phyloP scores from a whole-genome alignment of 2,113 vertebrate genomes.

The Spheniscus mendiculus region DNA sequence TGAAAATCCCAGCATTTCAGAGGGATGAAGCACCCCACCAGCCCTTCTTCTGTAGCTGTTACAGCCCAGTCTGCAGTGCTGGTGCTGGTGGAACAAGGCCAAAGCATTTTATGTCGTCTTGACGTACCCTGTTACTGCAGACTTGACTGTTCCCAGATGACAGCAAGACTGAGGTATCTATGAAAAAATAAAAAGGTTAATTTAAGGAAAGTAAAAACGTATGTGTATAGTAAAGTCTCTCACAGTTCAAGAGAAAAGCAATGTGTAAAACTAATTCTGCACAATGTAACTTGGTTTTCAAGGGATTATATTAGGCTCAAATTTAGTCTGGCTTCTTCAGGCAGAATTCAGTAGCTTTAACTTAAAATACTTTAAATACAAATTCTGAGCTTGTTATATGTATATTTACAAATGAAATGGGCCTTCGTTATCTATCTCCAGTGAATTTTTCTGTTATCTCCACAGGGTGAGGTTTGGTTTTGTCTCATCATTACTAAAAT shows the following conservation, averaged over 20 bases:
- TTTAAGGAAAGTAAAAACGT: background rate
- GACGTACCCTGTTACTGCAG: background rate
- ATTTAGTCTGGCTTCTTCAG: background rate
- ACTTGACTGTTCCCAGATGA: accelerated
- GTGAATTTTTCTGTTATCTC: background rate
- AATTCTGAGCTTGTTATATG: background rate
- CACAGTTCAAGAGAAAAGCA: background rate
- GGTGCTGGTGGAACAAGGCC: background rate
- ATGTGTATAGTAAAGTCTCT: background rate
- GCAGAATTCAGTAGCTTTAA: background rate
- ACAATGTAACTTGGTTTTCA: background rate
- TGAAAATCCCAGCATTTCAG: background rate
- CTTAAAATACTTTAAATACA: background rate
- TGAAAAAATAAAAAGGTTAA: background rate
- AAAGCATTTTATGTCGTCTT: background rate
- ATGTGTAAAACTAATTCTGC: background rate
- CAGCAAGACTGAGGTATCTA: background rate
- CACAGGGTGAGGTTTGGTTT: background rate
- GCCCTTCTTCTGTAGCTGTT: background rate
- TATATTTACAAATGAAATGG: background rate
- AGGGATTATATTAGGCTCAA: background rate
- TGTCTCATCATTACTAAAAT: background rate
- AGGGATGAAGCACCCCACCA: background rate
- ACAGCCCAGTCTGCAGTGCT: background rate
- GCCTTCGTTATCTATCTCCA: background rate